Percentiles rank a stretch among this genome's conserved stretches.
Conservation (phyloP, 2,113 vertebrate species). For the Carassius auratus region DNA sequence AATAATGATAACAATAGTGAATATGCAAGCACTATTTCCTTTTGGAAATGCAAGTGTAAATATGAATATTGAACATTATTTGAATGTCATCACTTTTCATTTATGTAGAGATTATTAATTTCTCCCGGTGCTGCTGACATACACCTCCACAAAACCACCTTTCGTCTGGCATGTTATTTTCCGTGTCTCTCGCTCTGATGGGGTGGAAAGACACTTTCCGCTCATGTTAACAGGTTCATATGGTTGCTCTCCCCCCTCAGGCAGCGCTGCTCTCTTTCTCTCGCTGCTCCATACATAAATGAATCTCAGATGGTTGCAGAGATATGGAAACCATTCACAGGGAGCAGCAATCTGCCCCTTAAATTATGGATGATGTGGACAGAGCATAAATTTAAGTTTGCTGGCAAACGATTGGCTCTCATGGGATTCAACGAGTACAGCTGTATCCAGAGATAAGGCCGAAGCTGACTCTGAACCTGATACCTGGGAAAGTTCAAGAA, state of each 20-base stretch:
- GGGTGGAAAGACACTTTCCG: constrained; percentile 16
- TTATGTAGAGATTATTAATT: constrained; percentile 45
- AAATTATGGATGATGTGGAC: constrained; percentile 47
- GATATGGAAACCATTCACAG: constrained; percentile 7
- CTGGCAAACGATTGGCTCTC: background rate
- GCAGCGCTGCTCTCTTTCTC: background rate
- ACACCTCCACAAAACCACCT: constrained; percentile 36
- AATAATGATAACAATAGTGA: background rate
- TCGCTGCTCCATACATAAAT: constrained; percentile 13
- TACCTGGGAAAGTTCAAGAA: background rate
- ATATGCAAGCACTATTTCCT: background rate
- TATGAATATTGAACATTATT: background rate
- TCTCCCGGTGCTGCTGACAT: constrained; percentile 30
- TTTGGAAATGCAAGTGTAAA: background rate
- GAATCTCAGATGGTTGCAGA: constrained; percentile 39
- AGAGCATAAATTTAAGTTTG: constrained; percentile 15
- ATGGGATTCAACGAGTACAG: constrained; percentile 9
- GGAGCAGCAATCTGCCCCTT: constrained; percentile 20
- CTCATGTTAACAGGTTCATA: constrained; percentile 25
- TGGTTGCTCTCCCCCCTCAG: constrained; percentile 1
- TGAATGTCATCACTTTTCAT: constrained; percentile 45
- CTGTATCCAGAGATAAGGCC: constrained; percentile 15
- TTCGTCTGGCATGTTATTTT: background rate
- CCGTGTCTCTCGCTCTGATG: constrained; percentile 15
- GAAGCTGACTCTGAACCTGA: background rate